A percentile compares a stretch with the other conserved stretches of the same genome.
Conservation (phyloP, 1,140 invertebrate genomes). For the Ectropis grisescens region DNA sequence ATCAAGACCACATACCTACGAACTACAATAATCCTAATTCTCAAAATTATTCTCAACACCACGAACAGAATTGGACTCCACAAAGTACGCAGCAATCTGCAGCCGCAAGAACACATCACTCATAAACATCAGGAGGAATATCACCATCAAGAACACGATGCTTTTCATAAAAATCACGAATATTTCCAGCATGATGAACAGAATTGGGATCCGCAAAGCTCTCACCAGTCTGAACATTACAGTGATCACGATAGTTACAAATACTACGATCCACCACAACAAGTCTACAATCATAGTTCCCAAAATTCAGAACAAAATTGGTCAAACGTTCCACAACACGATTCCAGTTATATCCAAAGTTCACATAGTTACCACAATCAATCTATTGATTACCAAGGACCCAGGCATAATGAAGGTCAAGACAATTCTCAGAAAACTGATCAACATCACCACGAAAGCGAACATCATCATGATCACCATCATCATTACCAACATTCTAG, state of each 20-base stretch:
- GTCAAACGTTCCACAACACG: neutral
- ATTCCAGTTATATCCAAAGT: neutral
- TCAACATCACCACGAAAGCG: neutral
- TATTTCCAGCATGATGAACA: conserved; percentile 2
- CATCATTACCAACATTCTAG: conserved; percentile 4
- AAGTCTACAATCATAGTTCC: neutral
- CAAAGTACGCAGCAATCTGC: too few species aligned
- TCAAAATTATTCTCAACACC: too few species aligned
- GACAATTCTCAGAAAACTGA: conserved; percentile 2
- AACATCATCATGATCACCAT: conserved; percentile 6
- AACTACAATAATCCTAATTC: too few species aligned
- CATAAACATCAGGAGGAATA: neutral
- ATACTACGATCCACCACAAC: too few species aligned
- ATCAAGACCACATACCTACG: conserved; percentile 6
- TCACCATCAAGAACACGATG: conserved; percentile 3
- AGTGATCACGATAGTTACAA: neutral
- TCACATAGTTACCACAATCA: neutral
- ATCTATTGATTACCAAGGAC: neutral
- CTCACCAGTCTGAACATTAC: neutral
- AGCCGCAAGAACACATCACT: too few species aligned
- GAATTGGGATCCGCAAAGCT: neutral
- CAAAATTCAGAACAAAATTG: neutral
- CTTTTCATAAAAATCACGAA: too few species aligned
- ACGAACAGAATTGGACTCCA: too few species aligned
- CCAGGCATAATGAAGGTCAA: conserved; percentile 1